Percentiles rank a stretch among this genome's conserved stretches.
Conservation (phyloP, 2,888 invertebrate genomes). For the Sarcophaga variegata region DNA sequence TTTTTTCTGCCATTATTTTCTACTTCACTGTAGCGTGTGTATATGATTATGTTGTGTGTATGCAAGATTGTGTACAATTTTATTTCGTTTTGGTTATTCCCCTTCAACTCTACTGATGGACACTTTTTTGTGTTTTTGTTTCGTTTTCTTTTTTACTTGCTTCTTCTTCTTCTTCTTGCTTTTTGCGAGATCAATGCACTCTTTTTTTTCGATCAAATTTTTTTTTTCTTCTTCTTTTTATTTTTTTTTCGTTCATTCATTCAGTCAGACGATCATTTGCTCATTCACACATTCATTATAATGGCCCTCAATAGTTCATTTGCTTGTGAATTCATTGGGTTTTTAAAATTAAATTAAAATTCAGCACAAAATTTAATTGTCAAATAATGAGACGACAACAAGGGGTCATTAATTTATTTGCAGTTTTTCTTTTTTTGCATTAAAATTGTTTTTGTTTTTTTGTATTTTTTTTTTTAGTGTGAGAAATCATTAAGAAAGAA, state of each 20-base stretch:
- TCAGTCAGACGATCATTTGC: too few species aligned
- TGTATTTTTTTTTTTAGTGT: too few species aligned
- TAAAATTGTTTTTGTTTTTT: too few species aligned
- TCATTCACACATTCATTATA: not conserved
- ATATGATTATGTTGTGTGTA: not conserved
- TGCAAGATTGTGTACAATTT: not conserved
- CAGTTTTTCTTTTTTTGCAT: too few species aligned
- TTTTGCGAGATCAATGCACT: conserved; percentile 62
- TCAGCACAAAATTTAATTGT: too few species aligned
- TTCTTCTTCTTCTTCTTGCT: not conserved
- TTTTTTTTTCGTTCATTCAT: not conserved
- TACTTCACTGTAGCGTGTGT: not conserved
- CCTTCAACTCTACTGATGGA: conserved; percentile 7
- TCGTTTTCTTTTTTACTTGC: not conserved
- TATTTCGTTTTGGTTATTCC: conserved; percentile 1
- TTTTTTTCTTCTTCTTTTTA: not conserved
- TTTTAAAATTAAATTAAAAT: too few species aligned
- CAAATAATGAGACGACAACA: too few species aligned
- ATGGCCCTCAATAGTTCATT: not conserved
- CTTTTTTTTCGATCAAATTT: conserved; percentile 28
- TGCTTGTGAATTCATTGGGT: not conserved
- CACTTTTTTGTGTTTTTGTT: conserved; percentile 21
- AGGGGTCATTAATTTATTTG: too few species aligned
- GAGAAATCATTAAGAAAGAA: too few species aligned
- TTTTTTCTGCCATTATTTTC: not conserved